A percentile compares a stretch with the other conserved stretches of the same genome.
Evolutionary conservation across 2,888 invertebrate genomes (phyloP).

Genomic region (Hypolimnas misippus): DNA sequence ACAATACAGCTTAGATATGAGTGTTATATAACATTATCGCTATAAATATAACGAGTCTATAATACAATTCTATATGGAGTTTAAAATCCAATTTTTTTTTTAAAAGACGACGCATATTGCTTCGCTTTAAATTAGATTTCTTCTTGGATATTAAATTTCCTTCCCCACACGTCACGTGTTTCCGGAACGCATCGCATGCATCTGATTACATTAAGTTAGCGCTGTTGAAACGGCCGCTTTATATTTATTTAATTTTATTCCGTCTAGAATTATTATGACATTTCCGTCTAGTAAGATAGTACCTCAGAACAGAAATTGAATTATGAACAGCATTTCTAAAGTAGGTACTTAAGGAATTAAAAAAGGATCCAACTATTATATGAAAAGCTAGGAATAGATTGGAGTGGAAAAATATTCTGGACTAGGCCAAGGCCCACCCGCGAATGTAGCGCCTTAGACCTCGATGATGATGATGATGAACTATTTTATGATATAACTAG

Average conservation of each 20-base stretch:
- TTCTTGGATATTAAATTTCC: conserved; percentile 39
- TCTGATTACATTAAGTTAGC: conserved; percentile 34
- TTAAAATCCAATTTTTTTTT: too few relatives aligned
- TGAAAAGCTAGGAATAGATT: too few relatives aligned
- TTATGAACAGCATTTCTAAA: too few relatives aligned
- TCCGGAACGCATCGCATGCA: conserved; percentile 38
- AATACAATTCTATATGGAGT: not conserved
- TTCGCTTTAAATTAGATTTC: conserved; percentile 33
- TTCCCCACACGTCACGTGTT: conserved; percentile 32
- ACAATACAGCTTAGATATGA: too few relatives aligned
- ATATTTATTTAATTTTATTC: conserved; percentile 5
- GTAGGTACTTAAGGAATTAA: too few relatives aligned
- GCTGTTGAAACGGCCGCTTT: conserved; percentile 23
- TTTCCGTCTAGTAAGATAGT: not conserved
- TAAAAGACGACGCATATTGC: not conserved
- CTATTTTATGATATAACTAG: too few relatives aligned
- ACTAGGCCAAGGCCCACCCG: too few relatives aligned
- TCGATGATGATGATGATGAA: too few relatives aligned
- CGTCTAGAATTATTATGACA: not conserved
- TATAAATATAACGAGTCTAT: not conserved
- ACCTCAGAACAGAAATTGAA: not conserved
- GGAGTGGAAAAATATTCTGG: too few relatives aligned
- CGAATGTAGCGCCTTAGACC: too few relatives aligned
- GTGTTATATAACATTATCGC: too few relatives aligned
- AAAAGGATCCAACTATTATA: too few relatives aligned